phyloP scores from a whole-genome alignment of 2,113 vertebrate genomes.

The Scalopus aquaticus region DNA sequence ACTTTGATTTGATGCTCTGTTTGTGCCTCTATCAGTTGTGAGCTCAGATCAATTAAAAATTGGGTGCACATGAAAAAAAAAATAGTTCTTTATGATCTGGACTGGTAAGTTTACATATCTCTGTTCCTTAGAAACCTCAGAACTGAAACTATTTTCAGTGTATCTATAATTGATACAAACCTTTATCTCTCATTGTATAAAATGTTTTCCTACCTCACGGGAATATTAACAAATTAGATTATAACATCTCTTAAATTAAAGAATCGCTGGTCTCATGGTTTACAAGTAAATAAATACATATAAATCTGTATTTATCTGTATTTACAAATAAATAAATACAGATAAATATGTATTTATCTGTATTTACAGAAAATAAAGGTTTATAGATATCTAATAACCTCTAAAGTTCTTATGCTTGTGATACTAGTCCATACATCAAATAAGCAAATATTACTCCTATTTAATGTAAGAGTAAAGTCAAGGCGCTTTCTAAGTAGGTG shows the following conservation, averaged over 20 bases:
- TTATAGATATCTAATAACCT: neutral
- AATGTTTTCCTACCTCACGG: neutral
- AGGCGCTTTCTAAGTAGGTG: neutral
- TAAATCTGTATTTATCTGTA: neutral
- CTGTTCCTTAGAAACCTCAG: neutral
- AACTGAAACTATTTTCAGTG: neutral
- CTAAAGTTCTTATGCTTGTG: neutral
- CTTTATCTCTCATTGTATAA: neutral
- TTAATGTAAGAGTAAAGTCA: neutral
- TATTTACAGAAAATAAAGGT: neutral
- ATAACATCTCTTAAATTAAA: neutral
- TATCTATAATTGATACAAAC: neutral
- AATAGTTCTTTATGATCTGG: neutral
- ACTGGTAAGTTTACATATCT: neutral
- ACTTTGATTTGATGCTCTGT: neutral
- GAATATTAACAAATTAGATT: neutral
- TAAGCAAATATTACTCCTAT: neutral
- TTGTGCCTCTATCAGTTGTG: neutral
- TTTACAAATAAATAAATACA: neutral
- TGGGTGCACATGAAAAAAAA: neutral
- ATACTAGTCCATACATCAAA: neutral
- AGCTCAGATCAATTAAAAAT: neutral
- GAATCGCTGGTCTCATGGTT: neutral
- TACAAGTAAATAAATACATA: conserved; percentile 19
- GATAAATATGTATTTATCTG: neutral